Conservation (phyloP, 1,140 invertebrate species). For the Melanaphis sacchari region DNA sequence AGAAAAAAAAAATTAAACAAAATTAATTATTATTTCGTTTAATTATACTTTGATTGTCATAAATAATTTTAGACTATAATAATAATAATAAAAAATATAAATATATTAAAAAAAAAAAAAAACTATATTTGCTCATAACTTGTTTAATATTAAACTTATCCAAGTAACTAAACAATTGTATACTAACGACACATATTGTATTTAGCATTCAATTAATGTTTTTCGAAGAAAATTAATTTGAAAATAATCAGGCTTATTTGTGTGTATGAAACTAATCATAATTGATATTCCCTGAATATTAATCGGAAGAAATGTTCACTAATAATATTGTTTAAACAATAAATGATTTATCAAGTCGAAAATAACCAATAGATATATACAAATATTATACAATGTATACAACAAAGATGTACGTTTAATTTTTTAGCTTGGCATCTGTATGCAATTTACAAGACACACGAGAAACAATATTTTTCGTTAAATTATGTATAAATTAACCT, state of each 20-base stretch:
- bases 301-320: neutral
- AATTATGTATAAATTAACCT: neutral
- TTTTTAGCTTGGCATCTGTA: neutral
- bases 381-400: neutral
- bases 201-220: neutral
- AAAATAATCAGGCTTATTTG: neutral
- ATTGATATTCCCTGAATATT: neutral
- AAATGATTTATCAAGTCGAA: conserved; percentile 21
- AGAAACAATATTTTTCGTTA: neutral
- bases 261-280: neutral
- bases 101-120: neutral
- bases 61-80: neutral
- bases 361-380: neutral
- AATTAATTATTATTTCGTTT: no score
- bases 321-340: neutral
- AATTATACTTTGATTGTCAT: no score
- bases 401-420: neutral
- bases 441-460: neutral
- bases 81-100: neutral
- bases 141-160: neutral
- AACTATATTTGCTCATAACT: neutral
- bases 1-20: neutral
- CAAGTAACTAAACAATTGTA: neutral
- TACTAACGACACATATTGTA: neutral
- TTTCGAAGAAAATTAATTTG: neutral